Percentiles rank a stretch among this genome's conserved stretches.
phyloP scores from a whole-genome alignment of 2,888 invertebrate genomes.

The Rhimphoctona megacephalus region DNA sequence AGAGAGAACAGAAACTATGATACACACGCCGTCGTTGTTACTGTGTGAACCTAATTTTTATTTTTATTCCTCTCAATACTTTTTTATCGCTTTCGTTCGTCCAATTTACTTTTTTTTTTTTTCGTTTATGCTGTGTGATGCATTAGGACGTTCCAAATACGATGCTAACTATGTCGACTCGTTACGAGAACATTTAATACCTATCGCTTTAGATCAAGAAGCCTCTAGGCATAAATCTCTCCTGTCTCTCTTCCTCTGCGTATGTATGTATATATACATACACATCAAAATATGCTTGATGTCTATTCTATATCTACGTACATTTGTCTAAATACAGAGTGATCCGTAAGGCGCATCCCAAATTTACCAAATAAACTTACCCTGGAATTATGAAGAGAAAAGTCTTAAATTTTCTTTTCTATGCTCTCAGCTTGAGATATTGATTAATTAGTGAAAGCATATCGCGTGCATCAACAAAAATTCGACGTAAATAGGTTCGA shows the following conservation, averaged over 20 bases:
- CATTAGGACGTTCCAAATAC: constrained; percentile 71
- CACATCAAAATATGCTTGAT: constrained; percentile 20
- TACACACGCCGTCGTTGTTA: constrained; percentile 22
- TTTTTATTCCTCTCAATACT: constrained; percentile 18
- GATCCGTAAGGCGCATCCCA: background rate
- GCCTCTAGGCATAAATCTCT: constrained; percentile 54
- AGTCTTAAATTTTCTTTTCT: background rate
- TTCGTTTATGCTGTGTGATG: constrained; percentile 47
- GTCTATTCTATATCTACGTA: constrained; percentile 13
- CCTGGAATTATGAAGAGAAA: background rate
- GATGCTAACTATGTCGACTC: constrained; percentile 69
- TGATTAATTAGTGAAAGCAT: background rate
- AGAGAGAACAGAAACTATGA: constrained; percentile 16
- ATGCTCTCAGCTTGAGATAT: background rate
- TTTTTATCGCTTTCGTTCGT: constrained; percentile 14
- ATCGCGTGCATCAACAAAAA: background rate
- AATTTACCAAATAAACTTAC: background rate
- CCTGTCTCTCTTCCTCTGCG: constrained; percentile 23
- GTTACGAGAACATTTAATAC: constrained; percentile 67
- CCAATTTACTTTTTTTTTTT: constrained; percentile 32
- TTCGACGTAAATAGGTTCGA: background rate
- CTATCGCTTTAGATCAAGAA: constrained; percentile 70
- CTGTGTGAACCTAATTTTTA: constrained; percentile 25
- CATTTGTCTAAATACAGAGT: constrained; percentile 18
- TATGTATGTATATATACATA: constrained; percentile 21